Percentiles rank a stretch among this genome's conserved stretches.
These are phyloP conservation scores for Hydropsyche tenuis DNA, from an alignment of 1,140 invertebrate genomes.

Conservation along the genomic window DNA sequence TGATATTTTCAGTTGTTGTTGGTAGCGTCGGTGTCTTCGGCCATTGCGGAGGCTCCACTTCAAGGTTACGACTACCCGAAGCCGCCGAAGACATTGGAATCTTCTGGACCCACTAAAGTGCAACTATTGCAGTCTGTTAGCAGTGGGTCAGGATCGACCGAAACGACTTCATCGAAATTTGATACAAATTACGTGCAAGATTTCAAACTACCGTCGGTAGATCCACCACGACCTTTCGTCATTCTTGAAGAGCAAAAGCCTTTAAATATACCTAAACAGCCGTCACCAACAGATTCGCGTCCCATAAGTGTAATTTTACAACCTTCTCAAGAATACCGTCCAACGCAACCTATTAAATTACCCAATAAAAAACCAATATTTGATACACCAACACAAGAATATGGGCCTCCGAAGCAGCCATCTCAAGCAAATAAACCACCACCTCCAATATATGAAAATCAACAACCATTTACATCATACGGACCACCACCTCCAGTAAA, in stretches of 20 bases:
- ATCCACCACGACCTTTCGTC: too few relatives aligned
- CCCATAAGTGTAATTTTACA: too few relatives aligned
- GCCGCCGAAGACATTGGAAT: background rate
- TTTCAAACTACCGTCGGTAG: too few relatives aligned
- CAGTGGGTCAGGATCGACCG: background rate
- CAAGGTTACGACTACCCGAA: constrained; percentile 41
- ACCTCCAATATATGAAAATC: background rate
- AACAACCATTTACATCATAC: background rate
- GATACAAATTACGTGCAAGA: background rate
- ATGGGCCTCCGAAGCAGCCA: background rate
- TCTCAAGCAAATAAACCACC: background rate
- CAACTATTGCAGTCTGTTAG: background rate
- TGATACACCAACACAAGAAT: too few relatives aligned
- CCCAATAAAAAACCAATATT: too few relatives aligned
- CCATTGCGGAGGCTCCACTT: constrained; percentile 18
- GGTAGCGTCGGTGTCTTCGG: constrained; percentile 16
- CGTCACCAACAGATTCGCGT: too few relatives aligned
- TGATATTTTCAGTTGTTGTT: constrained; percentile 29
- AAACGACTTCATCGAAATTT: background rate
- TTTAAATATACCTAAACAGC: too few relatives aligned
- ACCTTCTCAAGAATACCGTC: too few relatives aligned
- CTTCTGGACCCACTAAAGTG: background rate
- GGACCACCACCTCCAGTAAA: background rate
- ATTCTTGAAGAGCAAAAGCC: too few relatives aligned
- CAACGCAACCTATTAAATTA: too few relatives aligned